Evolutionary conservation across 2,797 vertebrate genomes (phyloP), one percentile per base, ranked within the genome.

Genomic region (Clarias laeviceps): DNA sequence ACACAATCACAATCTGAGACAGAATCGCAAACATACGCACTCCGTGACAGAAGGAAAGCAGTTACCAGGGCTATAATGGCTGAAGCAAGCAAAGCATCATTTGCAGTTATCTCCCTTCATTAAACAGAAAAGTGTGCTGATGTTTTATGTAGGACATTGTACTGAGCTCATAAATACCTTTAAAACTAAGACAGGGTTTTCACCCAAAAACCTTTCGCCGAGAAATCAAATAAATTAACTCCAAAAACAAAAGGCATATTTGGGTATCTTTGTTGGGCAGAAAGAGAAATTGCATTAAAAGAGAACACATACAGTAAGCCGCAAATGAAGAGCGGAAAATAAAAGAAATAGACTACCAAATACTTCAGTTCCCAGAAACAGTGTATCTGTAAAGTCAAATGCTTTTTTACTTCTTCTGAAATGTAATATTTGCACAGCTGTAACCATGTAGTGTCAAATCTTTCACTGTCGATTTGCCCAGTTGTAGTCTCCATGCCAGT

Each of bases 101-200:
- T 81, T 78, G 74, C 54, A 61, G 74, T 78, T 79, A 62, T 62
- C 56, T 61, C 32, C 32, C 40, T 81, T 27, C 79, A 81, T 81
- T 81, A 34, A 78, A 59, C 20, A 1, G 9, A 72, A 78, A 29
- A 76, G 50, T 14, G 20, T 56, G 6, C 9, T 18, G 27, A 32
- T 0, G 7, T 20, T 57, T 76, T 54, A 8, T 78, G 54, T 34
- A 61, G 40, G 77, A 22, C 18, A 64, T 64, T 62, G 61, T 64
- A 29, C 27, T 0, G 40, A 70, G 68, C 20, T 22, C 34, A 70
- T 37, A 24, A 76, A 32, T 57, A 76, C 15, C 22, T 45, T 45
- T n/a, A 5, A 45, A n/a, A 72, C 20, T 40, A 70, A 70, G 68
- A 9, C 66, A 22, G 1, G 45, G 45, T 11, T 45, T 45, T 45